phyloP scores from a whole-genome alignment of 1,140 invertebrate genomes.

The Halictus rubicundus region DNA sequence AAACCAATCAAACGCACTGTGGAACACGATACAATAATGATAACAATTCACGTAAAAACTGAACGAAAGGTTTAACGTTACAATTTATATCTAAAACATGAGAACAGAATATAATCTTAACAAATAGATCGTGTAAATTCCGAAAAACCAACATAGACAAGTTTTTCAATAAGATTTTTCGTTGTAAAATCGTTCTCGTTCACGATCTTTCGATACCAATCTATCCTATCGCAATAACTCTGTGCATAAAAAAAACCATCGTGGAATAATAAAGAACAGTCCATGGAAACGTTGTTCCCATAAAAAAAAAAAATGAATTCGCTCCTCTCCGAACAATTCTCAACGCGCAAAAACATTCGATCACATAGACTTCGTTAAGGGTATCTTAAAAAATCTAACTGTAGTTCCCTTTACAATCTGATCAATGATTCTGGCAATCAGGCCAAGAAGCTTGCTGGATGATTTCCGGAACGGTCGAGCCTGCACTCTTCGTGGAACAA shows the following conservation, averaged over 20 bases:
- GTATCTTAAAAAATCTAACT: neutral
- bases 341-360: neutral
- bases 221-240: slow-evolving; percentile 5
- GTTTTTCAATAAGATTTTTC: neutral
- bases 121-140: neutral
- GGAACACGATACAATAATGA: neutral
- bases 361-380: neutral
- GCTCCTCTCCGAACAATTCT: neutral
- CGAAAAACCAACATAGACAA: neutral
- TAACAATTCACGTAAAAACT: neutral
- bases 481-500: no score
- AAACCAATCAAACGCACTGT: neutral
- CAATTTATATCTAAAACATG: neutral
- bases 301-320: neutral
- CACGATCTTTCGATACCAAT: neutral
- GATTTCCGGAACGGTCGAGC: neutral
- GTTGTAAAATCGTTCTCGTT: neutral
- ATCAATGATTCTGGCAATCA: neutral
- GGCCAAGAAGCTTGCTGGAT: neutral
- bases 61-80: neutral
- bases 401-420: neutral
- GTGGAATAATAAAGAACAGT: slow-evolving; percentile 1
- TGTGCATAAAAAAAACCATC: neutral
- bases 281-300: neutral
- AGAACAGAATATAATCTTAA: neutral